A percentile compares a stretch with the other conserved stretches of the same genome.
Evolutionary conservation across 2,113 vertebrate species (phyloP).

Genomic region (Callorhinus ursinus): DNA sequence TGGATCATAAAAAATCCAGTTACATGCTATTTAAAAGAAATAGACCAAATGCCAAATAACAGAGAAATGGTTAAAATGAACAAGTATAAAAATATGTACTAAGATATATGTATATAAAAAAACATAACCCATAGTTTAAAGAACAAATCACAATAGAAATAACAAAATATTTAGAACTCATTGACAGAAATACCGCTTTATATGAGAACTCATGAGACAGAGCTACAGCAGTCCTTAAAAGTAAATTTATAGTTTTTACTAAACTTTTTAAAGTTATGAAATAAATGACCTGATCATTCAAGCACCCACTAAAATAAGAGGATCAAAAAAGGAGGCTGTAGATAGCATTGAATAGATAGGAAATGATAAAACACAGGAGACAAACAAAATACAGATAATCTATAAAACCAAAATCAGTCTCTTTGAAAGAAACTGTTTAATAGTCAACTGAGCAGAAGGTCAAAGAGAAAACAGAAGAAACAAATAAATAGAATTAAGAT

Average conservation of each 20-base stretch:
- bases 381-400: not conserved
- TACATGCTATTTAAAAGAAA: not conserved
- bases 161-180: not conserved
- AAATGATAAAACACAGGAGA: not conserved
- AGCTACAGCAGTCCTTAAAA: too few species aligned
- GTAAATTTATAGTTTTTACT: not conserved
- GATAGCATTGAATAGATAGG: not conserved
- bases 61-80: not conserved
- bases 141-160: not conserved
- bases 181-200: not conserved
- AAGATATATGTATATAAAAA: too few species aligned
- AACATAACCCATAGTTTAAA: not conserved
- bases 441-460: not conserved
- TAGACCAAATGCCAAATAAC: not conserved
- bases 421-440: not conserved
- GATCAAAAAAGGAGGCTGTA: not conserved
- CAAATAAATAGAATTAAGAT: not conserved
- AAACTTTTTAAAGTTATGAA: not conserved
- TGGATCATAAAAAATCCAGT: not conserved
- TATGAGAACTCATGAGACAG: not conserved
- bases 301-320: not conserved
- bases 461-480: not conserved
- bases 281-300: not conserved
- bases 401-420: not conserved
- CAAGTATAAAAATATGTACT: not conserved